Evolutionary conservation across 2,113 vertebrate species (phyloP), one percentile per base, ranked within the genome.

Genomic region (Xiphias gladius): DNA sequence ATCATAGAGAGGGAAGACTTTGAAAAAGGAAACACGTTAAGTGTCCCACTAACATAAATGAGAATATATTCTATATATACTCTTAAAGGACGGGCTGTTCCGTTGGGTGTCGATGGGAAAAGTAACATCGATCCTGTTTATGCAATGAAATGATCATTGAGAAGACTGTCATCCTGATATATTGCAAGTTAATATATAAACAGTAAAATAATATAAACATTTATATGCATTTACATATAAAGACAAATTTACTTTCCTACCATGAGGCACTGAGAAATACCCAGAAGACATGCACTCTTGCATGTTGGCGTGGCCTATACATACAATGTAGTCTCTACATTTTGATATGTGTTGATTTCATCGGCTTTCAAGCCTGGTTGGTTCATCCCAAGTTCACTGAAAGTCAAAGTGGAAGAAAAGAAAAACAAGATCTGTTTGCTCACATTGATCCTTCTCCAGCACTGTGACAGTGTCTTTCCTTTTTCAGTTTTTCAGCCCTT

Each of bases 261-360:
- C 54, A 69, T 57, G 68, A 93, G 92, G 92, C 93, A 92, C 92
- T 87, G 86, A 88, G 59, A 86, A 86, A 84, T 65, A 85, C 73
- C 70, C 75, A 73, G 65, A 89, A 76, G 67, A 79, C 67, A 66
- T 80, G 75, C 43, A 55, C 16, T 22, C 48, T 28, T 78, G 84
- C 68, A 71, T 80, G 77, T 76, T 32, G 70, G 41, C 62, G 32
- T 79, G 41, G 78, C 39, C 43, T 39, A 26, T 52, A 14, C 22
- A 41, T 58, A 50, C n/a, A 28, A 10, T 35, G 17, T 46, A 39
- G 75, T 75, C 58, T 57, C 73, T 28, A 58, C 24, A 26, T 32
- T 43, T 74, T 70, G 39, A 73, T 77, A 65, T 68, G 68, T 75
- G 39, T 67, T 35, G 46, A 79, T 80, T 82, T 68, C 9, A 78